phyloP scores from a whole-genome alignment of 1,140 invertebrate genomes.

The Lordiphosa mommai region DNA sequence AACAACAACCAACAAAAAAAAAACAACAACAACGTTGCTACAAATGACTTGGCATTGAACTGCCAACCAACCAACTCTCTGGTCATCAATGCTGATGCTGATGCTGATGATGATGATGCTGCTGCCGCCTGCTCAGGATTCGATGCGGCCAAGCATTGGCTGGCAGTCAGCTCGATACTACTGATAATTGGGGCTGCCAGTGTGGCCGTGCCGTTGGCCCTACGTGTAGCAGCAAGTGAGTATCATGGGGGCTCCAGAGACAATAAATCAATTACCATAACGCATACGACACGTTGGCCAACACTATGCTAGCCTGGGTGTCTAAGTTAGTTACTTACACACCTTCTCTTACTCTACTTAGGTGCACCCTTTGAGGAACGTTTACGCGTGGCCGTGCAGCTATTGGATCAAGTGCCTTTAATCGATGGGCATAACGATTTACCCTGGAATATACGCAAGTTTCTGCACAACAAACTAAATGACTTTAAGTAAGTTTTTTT shows the following conservation, averaged over 20 bases:
- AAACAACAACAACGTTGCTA: conserved; percentile 35
- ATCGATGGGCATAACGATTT: conserved; percentile 94
- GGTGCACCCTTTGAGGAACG: conserved; percentile 84
- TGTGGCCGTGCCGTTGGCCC: conserved; percentile 84
- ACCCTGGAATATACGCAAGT: conserved; percentile 93
- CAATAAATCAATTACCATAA: conserved; percentile 79
- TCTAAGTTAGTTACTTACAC: conserved; percentile 51
- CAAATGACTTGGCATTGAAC: conserved; percentile 71
- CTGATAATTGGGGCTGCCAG: conserved; percentile 84
- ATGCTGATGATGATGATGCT: not conserved
- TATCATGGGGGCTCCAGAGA: conserved; percentile 34
- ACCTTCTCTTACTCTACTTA: conserved; percentile 29
- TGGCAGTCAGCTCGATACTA: conserved; percentile 84
- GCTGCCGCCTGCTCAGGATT: conserved; percentile 70
- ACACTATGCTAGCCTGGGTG: not conserved
- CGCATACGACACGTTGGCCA: conserved; percentile 54
- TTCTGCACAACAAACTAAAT: conserved; percentile 91
- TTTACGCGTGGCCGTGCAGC: conserved; percentile 82
- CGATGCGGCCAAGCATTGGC: conserved; percentile 83
- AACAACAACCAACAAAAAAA: conserved; percentile 41
- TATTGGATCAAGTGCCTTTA: conserved; percentile 84
- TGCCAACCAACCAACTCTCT: conserved; percentile 35
- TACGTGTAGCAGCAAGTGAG: conserved; percentile 83
- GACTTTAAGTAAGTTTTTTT: conserved; percentile 88
- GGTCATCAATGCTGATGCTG: conserved; percentile 61